These are phyloP conservation scores for Allobates femoralis DNA, from an alignment of 2,797 vertebrate genomes.

Conservation along the genomic window DNA sequence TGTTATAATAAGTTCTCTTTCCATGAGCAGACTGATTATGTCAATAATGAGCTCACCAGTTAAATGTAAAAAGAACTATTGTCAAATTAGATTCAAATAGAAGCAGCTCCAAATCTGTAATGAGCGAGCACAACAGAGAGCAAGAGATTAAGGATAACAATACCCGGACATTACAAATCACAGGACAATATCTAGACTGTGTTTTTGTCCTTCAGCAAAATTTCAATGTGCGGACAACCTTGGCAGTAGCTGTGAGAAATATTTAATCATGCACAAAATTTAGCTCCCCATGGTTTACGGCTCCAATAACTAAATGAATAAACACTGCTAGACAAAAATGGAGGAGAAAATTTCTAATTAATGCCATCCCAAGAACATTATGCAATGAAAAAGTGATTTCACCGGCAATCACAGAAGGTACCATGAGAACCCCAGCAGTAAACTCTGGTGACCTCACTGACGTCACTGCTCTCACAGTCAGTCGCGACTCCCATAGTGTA, in stretches of 20 bases:
- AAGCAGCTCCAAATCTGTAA: conserved; percentile 37
- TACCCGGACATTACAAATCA: background rate
- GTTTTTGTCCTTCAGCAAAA: conserved; percentile 13
- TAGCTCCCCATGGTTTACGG: background rate
- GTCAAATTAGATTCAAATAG: conserved; percentile 34
- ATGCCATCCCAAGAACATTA: background rate
- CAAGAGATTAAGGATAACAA: conserved; percentile 29
- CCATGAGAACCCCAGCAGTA: no score
- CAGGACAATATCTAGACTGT: conserved; percentile 24
- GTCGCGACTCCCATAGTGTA: no score
- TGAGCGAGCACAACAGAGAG: conserved; percentile 34
- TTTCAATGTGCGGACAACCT: background rate
- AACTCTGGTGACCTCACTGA: no score
- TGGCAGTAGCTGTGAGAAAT: conserved; percentile 28
- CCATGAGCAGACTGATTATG: conserved; percentile 18
- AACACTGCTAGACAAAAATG: background rate
- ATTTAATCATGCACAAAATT: background rate
- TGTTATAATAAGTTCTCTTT: conserved; percentile 22
- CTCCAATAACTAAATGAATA: background rate
- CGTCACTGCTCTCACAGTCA: no score
- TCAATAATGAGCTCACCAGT: conserved; percentile 52
- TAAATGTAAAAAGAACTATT: conserved; percentile 42
- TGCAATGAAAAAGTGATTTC: background rate
- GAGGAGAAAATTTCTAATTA: background rate
- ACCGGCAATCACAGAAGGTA: no score